Evolutionary conservation across 2,113 vertebrate genomes (phyloP).

Genomic region (Diadophis punctatus): DNA sequence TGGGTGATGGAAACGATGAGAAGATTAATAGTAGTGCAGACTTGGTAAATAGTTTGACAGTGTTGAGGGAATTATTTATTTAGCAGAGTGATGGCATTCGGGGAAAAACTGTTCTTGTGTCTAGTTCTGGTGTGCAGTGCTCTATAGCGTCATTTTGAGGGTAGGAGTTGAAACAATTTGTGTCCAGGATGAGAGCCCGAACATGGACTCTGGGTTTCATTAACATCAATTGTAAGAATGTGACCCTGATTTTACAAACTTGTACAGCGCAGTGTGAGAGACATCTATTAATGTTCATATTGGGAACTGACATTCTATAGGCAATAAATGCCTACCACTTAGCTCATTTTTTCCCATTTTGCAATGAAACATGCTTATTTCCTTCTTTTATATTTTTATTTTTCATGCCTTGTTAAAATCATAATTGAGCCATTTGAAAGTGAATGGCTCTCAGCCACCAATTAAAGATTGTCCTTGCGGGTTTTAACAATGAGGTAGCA

Average conservation of each 20-base stretch:
- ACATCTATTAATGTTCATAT: background rate
- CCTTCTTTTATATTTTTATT: background rate
- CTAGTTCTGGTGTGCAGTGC: no score
- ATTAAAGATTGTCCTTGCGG: background rate
- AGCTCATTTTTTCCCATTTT: background rate
- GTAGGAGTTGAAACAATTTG: no score
- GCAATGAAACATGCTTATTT: background rate
- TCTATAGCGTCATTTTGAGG: no score
- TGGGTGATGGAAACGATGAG: no score
- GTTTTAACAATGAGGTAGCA: background rate
- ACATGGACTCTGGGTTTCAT: background rate
- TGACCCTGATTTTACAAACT: background rate
- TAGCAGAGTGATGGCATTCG: no score
- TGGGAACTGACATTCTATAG: background rate
- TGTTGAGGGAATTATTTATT: no score
- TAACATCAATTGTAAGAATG: background rate
- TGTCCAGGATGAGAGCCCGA: no score
- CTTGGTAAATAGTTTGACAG: no score
- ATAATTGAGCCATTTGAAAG: background rate
- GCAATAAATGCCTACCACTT: background rate
- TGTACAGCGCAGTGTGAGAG: background rate
- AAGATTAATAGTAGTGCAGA: no score
- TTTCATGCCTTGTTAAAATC: background rate
- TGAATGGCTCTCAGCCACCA: background rate
- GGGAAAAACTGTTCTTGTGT: no score